Evolutionary conservation across 30 jellyfish, hydroid and myxozoan species (phyloP).

Genomic region (Catostylus mosaicus): DNA sequence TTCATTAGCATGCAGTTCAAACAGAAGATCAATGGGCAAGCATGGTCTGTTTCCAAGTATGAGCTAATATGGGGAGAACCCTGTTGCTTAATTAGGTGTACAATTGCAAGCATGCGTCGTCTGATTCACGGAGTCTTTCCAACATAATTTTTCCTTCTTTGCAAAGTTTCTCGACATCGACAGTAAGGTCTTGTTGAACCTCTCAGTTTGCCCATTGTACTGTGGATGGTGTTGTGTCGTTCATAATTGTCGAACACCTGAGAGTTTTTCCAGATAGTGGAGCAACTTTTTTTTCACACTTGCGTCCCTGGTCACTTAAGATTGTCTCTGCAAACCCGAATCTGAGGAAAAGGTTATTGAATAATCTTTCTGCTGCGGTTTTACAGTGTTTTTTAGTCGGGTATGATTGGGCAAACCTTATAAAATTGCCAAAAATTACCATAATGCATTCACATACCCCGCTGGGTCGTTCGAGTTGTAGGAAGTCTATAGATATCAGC

Average conservation of each 20-base stretch:
- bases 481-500: conserved; percentile 20
- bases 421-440: conserved; percentile 38
- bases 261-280: too few relatives aligned
- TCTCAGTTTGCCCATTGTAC: conserved; percentile 16
- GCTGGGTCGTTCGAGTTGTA: conserved; percentile 44
- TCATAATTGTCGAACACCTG: not conserved
- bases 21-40: conserved; percentile 34
- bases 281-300: conserved; percentile 36
- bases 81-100: conserved; percentile 5
- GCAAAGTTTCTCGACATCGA: conserved; percentile 18
- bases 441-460: conserved; percentile 43
- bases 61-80: conserved; percentile 33
- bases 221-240: conserved; percentile 50
- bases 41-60: too few relatives aligned
- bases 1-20: too few relatives aligned
- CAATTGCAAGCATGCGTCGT: conserved; percentile 16
- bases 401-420: conserved; percentile 44
- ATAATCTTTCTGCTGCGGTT: conserved; percentile 25
- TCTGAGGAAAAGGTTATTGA: conserved; percentile 21
- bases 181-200: conserved; percentile 26
- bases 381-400: conserved; percentile 23
- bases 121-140: conserved; percentile 7
- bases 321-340: conserved; percentile 31
- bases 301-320: conserved; percentile 42
- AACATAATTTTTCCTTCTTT: conserved; percentile 25